Evolutionary conservation across 2,113 vertebrate genomes (phyloP).

Genomic region (Rutilus rutilus): DNA sequence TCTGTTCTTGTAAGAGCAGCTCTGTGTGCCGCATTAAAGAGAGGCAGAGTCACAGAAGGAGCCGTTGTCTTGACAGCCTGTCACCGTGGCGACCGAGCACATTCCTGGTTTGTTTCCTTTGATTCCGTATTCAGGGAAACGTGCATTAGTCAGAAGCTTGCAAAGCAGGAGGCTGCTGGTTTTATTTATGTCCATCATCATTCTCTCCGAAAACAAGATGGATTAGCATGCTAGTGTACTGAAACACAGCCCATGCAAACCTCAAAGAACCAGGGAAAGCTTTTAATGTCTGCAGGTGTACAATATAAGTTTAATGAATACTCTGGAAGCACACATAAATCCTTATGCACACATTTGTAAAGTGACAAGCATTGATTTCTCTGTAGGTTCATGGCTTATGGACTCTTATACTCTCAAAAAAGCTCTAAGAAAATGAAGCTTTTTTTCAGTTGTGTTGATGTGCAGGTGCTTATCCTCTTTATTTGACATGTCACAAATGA

Average conservation of each 20-base stretch:
- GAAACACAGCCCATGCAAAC: slow-evolving; percentile 41
- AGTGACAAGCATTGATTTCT: slow-evolving; percentile 37
- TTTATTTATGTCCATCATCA: slow-evolving; percentile 66
- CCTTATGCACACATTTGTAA: slow-evolving; percentile 32
- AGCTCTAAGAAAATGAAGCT: not conserved
- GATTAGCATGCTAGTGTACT: slow-evolving; percentile 60
- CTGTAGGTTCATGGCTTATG: not conserved
- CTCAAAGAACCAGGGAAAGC: slow-evolving; percentile 27
- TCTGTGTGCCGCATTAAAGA: slow-evolving; percentile 30
- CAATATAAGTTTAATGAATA: slow-evolving; percentile 32
- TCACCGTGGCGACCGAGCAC: slow-evolving; percentile 49
- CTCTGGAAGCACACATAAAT: slow-evolving; percentile 38
- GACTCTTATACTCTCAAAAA: slow-evolving; percentile 13
- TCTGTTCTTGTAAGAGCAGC: slow-evolving; percentile 13
- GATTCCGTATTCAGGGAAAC: slow-evolving; percentile 68
- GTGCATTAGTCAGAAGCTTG: slow-evolving; percentile 64
- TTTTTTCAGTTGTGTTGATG: not conserved
- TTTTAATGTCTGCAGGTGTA: slow-evolving; percentile 49
- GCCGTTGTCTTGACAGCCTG: slow-evolving; percentile 47
- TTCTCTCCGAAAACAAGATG: slow-evolving; percentile 62
- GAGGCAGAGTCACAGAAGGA: slow-evolving; percentile 12
- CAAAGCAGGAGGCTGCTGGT: slow-evolving; percentile 55
- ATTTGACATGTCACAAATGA: not conserved
- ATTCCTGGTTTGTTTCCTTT: slow-evolving; percentile 65
- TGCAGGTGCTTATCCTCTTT: not conserved